These are phyloP conservation scores for Drosophila repleta DNA, from an alignment of 1,140 invertebrate species.

Conservation along the genomic window DNA sequence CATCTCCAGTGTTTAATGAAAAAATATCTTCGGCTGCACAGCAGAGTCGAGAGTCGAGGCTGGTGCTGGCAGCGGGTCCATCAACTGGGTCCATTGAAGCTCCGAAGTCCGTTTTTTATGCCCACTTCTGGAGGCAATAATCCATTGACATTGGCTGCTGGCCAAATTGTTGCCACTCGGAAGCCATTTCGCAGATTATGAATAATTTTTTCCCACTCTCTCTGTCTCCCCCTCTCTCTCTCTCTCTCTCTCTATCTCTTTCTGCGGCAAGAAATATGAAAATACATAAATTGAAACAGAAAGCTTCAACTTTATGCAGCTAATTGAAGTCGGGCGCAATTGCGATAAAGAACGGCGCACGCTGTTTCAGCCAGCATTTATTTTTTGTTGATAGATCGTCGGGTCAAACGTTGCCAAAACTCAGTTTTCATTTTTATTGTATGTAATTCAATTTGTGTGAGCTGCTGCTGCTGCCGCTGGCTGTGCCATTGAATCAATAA, in stretches of 20 bases:
- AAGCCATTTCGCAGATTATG: constrained; percentile 71
- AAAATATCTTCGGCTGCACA: background rate
- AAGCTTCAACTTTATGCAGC: constrained; percentile 72
- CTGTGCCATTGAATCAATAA: constrained; percentile 60
- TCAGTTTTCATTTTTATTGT: constrained; percentile 6
- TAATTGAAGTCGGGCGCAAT: constrained; percentile 68
- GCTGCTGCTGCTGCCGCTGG: constrained; percentile 1
- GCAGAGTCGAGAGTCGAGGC: background rate
- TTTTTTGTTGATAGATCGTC: constrained; percentile 50
- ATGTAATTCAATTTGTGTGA: constrained; percentile 71
- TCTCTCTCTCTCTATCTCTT: background rate
- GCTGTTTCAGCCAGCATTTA: constrained; percentile 42
- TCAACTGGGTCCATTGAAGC: constrained; percentile 23
- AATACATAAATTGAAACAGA: constrained; percentile 74
- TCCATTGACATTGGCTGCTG: constrained; percentile 62
- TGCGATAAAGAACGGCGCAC: constrained; percentile 39
- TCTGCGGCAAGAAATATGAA: constrained; percentile 45
- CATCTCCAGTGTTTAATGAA: too few species aligned
- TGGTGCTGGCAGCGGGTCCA: constrained; percentile 49
- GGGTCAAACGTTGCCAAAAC: constrained; percentile 25
- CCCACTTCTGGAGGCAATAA: constrained; percentile 41
- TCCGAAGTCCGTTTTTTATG: constrained; percentile 28
- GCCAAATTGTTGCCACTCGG: constrained; percentile 70
- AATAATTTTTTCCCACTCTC: constrained; percentile 60
- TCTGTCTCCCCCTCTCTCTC: background rate